phyloP scores from a whole-genome alignment of 2,888 invertebrate species.

The Ectemnius cavifrons region DNA sequence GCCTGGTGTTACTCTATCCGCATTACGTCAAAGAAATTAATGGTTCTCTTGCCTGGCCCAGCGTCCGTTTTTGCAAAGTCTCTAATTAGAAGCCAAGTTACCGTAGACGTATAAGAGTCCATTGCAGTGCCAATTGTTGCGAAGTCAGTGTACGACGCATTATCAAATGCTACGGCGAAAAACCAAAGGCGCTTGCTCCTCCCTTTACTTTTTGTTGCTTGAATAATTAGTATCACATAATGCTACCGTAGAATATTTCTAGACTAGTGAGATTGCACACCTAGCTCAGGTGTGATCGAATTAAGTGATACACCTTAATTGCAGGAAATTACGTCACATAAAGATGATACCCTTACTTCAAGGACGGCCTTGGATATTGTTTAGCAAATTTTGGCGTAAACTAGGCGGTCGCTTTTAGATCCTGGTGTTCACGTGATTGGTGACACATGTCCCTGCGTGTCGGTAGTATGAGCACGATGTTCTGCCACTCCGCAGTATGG shows the following conservation, averaged over 20 bases:
- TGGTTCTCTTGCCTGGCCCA: slow-evolving; percentile 41
- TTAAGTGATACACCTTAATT: no score
- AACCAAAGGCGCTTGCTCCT: slow-evolving; percentile 15
- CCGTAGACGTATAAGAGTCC: slow-evolving; percentile 54
- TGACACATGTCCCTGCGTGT: no score
- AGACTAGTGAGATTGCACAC: no score
- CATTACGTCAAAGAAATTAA: slow-evolving; percentile 64
- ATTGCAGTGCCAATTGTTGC: slow-evolving; percentile 62
- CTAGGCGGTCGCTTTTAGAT: no score
- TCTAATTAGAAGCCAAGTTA: slow-evolving; percentile 63
- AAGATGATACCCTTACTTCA: no score
- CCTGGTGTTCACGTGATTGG: no score
- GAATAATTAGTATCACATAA: slow-evolving; percentile 16
- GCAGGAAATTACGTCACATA: no score
- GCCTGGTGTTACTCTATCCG: slow-evolving; percentile 34
- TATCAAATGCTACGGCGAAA: slow-evolving; percentile 42
- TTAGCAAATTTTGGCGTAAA: no score
- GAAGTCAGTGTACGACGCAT: slow-evolving; percentile 43
- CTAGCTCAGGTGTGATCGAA: no score
- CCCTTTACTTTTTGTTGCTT: slow-evolving; percentile 10
- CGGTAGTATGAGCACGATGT: no score
- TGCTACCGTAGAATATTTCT: neutral
- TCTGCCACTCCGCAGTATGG: no score
- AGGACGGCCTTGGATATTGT: no score
- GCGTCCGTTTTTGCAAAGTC: slow-evolving; percentile 36